Conservation (phyloP, 2,888 invertebrate genomes). For the Conistra vaccinii region DNA sequence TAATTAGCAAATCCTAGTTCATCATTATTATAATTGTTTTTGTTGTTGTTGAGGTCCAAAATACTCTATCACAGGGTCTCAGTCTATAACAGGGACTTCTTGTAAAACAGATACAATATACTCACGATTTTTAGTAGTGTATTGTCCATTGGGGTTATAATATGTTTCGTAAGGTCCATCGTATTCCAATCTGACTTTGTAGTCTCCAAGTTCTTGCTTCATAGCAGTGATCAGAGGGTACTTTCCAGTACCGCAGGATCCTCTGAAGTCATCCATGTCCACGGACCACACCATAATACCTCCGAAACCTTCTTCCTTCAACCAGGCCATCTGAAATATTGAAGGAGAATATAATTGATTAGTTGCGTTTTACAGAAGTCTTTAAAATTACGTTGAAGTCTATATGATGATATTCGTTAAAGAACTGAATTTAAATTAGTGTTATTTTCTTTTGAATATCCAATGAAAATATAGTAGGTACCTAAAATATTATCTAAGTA, state of each 20-base stretch:
- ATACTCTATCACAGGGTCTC: too few relatives aligned
- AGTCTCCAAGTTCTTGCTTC: conserved; percentile 95
- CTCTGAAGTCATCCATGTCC: conserved; percentile 98
- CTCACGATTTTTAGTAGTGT: conserved; percentile 97
- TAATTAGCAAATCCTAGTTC: not conserved
- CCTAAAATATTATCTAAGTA: too few relatives aligned
- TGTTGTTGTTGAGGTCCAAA: not conserved
- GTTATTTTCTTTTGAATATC: not conserved
- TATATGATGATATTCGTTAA: too few relatives aligned
- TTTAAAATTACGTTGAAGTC: not conserved
- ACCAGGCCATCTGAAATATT: conserved; percentile 95
- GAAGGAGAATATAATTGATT: not conserved
- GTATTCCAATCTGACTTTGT: conserved; percentile 95
- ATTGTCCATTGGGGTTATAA: conserved; percentile 93
- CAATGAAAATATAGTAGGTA: too few relatives aligned
- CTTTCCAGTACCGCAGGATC: conserved; percentile 97
- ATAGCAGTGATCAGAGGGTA: conserved; percentile 97
- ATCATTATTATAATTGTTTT: not conserved
- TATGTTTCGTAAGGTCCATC: conserved; percentile 96
- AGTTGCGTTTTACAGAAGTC: not conserved
- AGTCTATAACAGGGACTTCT: too few relatives aligned
- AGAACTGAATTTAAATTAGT: too few relatives aligned
- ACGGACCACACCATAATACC: conserved; percentile 99
- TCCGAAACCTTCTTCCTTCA: conserved; percentile 98
- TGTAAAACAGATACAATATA: conserved; percentile 63